These are phyloP conservation scores for Falco cherrug DNA, from an alignment of 2,797 vertebrate genomes.

Conservation along the genomic window DNA sequence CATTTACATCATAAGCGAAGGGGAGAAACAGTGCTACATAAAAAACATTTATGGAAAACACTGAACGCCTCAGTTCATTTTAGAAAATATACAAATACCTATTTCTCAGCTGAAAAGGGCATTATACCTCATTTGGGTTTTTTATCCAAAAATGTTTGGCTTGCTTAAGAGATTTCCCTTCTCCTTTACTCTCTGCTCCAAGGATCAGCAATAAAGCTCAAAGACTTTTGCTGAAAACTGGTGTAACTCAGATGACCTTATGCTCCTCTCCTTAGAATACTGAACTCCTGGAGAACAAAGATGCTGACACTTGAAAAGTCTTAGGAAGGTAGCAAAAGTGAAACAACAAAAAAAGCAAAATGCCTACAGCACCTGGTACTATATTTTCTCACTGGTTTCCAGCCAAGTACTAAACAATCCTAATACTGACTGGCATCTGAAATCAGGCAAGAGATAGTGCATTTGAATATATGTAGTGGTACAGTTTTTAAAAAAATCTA, in stretches of 20 bases:
- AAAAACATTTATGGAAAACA: background rate
- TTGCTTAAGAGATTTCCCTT: background rate
- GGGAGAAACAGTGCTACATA: background rate
- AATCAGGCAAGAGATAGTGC: background rate
- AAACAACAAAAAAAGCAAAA: background rate
- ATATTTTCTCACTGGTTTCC: slow-evolving; percentile 14
- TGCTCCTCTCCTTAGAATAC: slow-evolving; percentile 27
- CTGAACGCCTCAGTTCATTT: background rate
- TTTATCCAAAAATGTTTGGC: background rate
- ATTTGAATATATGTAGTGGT: background rate
- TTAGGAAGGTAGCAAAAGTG: background rate
- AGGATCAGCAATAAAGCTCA: slow-evolving; percentile 1
- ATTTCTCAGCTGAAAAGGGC: background rate
- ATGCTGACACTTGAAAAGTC: slow-evolving; percentile 53
- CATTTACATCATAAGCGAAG: background rate
- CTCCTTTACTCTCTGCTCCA: background rate
- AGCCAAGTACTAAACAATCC: slow-evolving; percentile 17
- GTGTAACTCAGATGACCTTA: slow-evolving; percentile 36
- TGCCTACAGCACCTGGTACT: background rate
- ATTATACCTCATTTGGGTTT: background rate
- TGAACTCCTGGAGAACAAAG: slow-evolving; percentile 33
- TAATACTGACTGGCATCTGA: background rate
- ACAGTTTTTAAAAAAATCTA: background rate
- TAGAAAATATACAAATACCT: background rate
- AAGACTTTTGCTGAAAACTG: slow-evolving; percentile 23